Percentiles rank a stretch among this genome's conserved stretches.
phyloP scores from a whole-genome alignment of 2,797 vertebrate species.

The Lacerta viridis region DNA sequence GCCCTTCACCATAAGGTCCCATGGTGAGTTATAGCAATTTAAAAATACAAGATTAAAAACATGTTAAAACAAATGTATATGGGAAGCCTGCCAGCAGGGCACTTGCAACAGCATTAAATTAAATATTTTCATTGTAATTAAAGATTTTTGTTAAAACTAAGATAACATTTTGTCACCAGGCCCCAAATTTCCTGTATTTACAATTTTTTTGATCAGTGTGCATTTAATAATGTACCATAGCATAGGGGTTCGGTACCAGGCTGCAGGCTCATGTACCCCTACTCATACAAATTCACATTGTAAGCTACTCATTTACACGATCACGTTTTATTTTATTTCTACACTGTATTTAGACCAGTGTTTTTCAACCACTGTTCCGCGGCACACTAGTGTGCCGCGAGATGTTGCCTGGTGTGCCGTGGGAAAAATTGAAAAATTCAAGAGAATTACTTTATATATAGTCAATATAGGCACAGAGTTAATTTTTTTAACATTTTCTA shows the following conservation, averaged over 20 bases:
- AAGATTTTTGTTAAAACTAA: neutral
- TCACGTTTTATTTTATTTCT: neutral
- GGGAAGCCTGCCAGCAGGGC: too few relatives aligned
- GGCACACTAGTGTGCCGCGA: too few relatives aligned
- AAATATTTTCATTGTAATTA: neutral
- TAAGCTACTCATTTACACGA: neutral
- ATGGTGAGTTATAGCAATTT: too few relatives aligned
- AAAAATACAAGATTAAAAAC: too few relatives aligned
- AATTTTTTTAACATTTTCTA: too few relatives aligned
- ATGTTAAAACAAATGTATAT: too few relatives aligned
- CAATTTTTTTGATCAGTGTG: neutral
- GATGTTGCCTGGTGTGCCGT: too few relatives aligned
- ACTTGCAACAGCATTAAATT: neutral
- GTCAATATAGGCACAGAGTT: too few relatives aligned
- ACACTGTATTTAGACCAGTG: neutral
- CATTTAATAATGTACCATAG: neutral
- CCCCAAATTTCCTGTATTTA: neutral
- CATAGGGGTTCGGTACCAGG: neutral
- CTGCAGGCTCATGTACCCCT: neutral
- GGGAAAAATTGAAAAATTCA: too few relatives aligned
- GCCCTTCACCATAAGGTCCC: too few relatives aligned
- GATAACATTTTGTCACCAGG: neutral
- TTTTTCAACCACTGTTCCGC: too few relatives aligned
- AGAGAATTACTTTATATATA: too few relatives aligned
- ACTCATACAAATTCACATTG: neutral